phyloP scores from a whole-genome alignment of 1,140 invertebrate genomes.

The Palaemon carinicauda region DNA sequence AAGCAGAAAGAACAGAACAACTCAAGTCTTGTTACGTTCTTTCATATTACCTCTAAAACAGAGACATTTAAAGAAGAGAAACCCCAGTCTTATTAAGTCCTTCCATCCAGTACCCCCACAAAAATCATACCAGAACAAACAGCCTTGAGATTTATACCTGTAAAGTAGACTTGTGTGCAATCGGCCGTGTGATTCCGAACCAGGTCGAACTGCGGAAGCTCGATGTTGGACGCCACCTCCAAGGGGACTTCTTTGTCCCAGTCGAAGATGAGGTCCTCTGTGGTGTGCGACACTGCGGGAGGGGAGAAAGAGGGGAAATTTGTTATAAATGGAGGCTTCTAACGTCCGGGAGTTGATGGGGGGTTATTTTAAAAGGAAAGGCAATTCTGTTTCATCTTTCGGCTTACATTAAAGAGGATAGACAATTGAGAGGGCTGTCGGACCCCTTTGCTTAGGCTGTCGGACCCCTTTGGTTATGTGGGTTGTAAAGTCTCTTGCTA shows the following conservation, averaged over 20 bases:
- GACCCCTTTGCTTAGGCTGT: no score
- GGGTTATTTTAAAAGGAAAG: no score
- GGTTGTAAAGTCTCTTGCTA: no score
- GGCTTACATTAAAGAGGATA: no score
- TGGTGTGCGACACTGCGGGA: constrained; percentile 36
- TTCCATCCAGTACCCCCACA: neutral
- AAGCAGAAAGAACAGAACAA: no score
- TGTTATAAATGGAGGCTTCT: neutral
- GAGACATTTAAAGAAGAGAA: no score
- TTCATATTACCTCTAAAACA: no score
- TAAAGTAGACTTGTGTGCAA: constrained; percentile 39
- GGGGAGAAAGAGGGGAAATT: neutral
- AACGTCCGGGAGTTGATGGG: neutral
- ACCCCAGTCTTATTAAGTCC: no score
- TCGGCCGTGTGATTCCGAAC: constrained; percentile 41
- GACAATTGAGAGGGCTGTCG: no score
- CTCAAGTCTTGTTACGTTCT: no score
- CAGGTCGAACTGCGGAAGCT: constrained; percentile 36
- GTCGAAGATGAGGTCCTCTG: constrained; percentile 40
- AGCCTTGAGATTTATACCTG: neutral
- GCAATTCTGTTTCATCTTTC: no score
- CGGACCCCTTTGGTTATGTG: no score
- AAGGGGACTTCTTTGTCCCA: constrained; percentile 31
- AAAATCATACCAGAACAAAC: neutral
- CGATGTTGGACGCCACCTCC: constrained; percentile 32